Conservation (phyloP, 2,113 vertebrate species). For the Cygnus atratus region DNA sequence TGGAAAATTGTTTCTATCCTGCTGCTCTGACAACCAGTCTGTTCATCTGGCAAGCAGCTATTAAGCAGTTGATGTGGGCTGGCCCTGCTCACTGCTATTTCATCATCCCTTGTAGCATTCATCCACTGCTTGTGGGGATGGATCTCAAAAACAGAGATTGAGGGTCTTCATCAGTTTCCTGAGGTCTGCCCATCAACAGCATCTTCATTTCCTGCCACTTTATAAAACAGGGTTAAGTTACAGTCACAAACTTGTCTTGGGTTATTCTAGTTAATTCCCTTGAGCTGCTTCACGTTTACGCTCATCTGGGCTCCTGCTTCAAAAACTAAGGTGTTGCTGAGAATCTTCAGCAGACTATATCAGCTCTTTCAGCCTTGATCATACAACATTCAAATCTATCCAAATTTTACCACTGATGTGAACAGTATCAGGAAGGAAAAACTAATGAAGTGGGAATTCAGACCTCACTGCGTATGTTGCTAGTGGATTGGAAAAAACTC, state of each 20-base stretch:
- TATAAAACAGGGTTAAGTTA: constrained; percentile 37
- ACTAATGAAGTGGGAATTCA: neutral
- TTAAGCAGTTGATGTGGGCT: neutral
- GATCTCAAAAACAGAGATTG: neutral
- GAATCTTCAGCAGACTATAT: neutral
- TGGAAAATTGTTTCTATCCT: neutral
- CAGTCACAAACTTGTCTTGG: neutral
- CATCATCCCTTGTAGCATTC: neutral
- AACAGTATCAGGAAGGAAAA: neutral
- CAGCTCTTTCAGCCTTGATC: neutral
- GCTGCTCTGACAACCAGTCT: constrained; percentile 12
- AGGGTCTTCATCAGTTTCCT: constrained; percentile 35
- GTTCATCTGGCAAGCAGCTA: constrained; percentile 11
- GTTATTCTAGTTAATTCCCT: constrained; percentile 2
- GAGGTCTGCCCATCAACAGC: constrained; percentile 18
- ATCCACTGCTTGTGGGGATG: neutral
- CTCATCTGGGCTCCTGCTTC: neutral
- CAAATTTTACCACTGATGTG: neutral
- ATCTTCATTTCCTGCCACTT: constrained; percentile 50
- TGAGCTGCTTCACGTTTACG: neutral
- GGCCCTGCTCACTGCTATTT: neutral
- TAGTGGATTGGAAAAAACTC: neutral
- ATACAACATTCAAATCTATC: neutral
- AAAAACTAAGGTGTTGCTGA: neutral
- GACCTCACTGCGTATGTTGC: neutral